Conservation (phyloP, 2,888 invertebrate species). For the Agriopis marginaria region DNA sequence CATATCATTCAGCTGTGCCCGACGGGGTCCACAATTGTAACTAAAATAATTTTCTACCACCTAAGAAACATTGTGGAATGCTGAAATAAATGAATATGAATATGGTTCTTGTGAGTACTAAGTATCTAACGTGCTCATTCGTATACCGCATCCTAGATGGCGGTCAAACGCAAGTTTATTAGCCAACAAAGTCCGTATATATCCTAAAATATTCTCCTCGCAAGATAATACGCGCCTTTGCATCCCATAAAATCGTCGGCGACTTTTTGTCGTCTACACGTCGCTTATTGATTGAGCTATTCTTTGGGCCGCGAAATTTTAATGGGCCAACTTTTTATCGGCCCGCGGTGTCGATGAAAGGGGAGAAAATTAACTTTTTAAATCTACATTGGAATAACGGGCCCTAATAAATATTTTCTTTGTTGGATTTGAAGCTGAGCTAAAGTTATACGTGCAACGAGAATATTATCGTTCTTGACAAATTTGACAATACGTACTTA, state of each 20-base stretch:
- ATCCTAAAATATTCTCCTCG: neutral
- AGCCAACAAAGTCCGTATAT: too few relatives aligned
- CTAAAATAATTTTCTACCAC: too few relatives aligned
- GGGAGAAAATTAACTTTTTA: slow-evolving; percentile 37
- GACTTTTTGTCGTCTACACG: slow-evolving; percentile 55
- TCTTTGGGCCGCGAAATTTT: slow-evolving; percentile 60
- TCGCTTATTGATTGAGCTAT: slow-evolving; percentile 67
- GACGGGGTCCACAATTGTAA: too few relatives aligned
- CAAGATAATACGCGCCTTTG: slow-evolving; percentile 22
- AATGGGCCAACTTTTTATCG: slow-evolving; percentile 52
- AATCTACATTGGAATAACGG: slow-evolving; percentile 8
- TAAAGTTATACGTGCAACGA: neutral
- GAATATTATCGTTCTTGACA: too few relatives aligned
- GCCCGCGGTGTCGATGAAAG: slow-evolving; percentile 52
- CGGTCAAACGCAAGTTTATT: too few relatives aligned
- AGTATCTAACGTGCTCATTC: too few relatives aligned
- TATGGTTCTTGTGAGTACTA: too few relatives aligned
- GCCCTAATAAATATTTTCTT: slow-evolving; percentile 21
- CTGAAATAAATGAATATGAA: too few relatives aligned
- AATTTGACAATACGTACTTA: too few relatives aligned
- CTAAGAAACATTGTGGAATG: too few relatives aligned
- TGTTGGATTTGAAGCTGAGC: neutral
- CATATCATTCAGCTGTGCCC: too few relatives aligned
- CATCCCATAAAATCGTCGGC: slow-evolving; percentile 32
- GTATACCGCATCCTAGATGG: too few relatives aligned